Conservation (phyloP, 1,140 invertebrate species). For the Psilanteris sp. region DNA sequence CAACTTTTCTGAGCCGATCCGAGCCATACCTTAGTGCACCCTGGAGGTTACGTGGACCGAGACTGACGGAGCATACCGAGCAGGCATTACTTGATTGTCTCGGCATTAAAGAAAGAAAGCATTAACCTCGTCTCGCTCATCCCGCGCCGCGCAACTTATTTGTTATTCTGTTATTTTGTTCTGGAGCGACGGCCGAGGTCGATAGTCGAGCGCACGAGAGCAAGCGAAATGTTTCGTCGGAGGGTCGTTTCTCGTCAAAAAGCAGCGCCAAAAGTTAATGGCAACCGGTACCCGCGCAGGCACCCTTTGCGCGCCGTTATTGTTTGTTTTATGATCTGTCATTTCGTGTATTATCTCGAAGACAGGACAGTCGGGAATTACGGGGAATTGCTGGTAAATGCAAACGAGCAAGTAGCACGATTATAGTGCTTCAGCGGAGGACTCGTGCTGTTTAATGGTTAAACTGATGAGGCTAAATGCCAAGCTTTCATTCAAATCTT, state of each 20-base stretch:
- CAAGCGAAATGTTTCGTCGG: too few species aligned
- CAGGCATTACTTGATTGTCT: constrained; percentile 80
- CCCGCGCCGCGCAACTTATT: constrained; percentile 45
- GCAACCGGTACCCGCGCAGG: constrained; percentile 33
- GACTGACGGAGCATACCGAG: constrained; percentile 74
- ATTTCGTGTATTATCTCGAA: constrained; percentile 59
- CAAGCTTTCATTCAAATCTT: constrained; percentile 62
- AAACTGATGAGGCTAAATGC: constrained; percentile 57
- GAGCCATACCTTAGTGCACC: constrained; percentile 71
- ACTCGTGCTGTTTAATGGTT: constrained; percentile 62
- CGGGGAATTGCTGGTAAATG: constrained; percentile 60
- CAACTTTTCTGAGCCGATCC: constrained; percentile 59
- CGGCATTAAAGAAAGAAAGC: constrained; percentile 54
- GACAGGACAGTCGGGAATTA: constrained; percentile 60
- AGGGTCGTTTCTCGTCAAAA: not conserved
- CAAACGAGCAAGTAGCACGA: constrained; percentile 61
- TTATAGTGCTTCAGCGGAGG: constrained; percentile 58
- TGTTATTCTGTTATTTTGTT: constrained; percentile 19
- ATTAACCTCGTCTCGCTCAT: constrained; percentile 37
- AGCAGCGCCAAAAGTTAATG: constrained; percentile 26
- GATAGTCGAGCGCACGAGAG: not conserved
- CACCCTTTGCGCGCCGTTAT: constrained; percentile 19
- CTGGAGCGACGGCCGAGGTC: constrained; percentile 5
- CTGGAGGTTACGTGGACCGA: constrained; percentile 67
- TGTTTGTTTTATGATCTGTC: constrained; percentile 54